Base-by-base conservation (phyloP, 2,113 vertebrate genomes). In the Cyanistes caeruleus region DNA sequence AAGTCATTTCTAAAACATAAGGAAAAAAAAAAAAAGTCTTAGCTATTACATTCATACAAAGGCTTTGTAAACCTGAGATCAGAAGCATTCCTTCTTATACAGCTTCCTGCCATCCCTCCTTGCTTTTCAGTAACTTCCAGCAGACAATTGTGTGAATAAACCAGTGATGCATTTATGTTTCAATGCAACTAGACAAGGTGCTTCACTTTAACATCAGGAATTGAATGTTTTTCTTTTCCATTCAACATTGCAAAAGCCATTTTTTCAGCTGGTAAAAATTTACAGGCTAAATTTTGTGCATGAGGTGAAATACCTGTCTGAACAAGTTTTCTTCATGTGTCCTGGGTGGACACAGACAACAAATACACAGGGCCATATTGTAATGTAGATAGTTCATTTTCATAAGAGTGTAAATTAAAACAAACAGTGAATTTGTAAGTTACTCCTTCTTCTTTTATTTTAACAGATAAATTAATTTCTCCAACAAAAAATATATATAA, bases 241-340 rank as follows among this genome's bases (percentile, higher is more conserved):
- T 80, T 92, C 48, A 75, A 17, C 8, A 7, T 28, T 52, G 2
- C 6, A 55, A 74, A 92, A 49, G 35, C 7, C 11, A 1, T 0
- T 48, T 86, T 86, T 73, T 80, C 41, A 73, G 19, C 3, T 25
- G 22, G 25, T 53, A 15, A 73, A 76, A 77, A 81, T 63, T 43
- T 55, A 59, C 6, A 27, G 1, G 0, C 4, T 69, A 39, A 30
- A 52, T 63, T 81, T 75, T 77, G 21, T 1, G 0, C 4, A 9
- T 9, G 21, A 65, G 5, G 2, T 3, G 1, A 90, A 80, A 16
- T 18, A 75, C 5, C 10, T 39, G 9, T 25, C 28, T 58, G 23
- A 65, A 64, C 11, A 7, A 69, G 31, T 24, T 53, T 69, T 7
- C 4, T 86, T 74, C 62, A 18, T 2, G 1, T 35, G 22, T 59